These are phyloP conservation scores for Ctenicera cuprea DNA, from an alignment of 2,888 invertebrate genomes.

Conservation along the genomic window DNA sequence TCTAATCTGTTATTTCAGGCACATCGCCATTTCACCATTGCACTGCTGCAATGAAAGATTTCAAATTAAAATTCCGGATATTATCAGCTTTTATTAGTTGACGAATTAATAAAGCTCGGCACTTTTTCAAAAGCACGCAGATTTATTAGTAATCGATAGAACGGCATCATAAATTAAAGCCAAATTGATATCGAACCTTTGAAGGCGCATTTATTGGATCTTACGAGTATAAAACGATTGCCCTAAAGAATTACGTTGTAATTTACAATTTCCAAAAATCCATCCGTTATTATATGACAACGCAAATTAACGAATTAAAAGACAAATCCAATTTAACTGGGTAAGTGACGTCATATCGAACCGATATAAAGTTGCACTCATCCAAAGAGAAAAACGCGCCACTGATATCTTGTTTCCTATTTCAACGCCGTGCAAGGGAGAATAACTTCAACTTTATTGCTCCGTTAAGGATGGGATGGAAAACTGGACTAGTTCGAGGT, in stretches of 20 bases:
- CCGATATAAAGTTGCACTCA: constrained; percentile 13
- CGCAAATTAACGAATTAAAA: constrained; percentile 22
- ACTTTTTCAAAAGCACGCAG: constrained; percentile 15
- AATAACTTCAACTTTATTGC: constrained; percentile 35
- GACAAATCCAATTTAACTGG: constrained; percentile 3
- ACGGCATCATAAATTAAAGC: constrained; percentile 24
- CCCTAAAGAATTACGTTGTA: constrained; percentile 10
- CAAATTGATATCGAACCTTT: constrained; percentile 21
- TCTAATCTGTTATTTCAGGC: constrained; percentile 51
- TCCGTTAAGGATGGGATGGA: constrained; percentile 36
- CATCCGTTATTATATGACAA: not conserved
- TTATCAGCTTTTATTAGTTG: constrained; percentile 8
- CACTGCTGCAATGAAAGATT: constrained; percentile 10
- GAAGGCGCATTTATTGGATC: constrained; percentile 24
- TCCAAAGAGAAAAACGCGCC: constrained; percentile 25
- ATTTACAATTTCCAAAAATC: not conserved
- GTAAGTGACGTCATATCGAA: constrained; percentile 15
- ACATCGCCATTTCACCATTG: constrained; percentile 23
- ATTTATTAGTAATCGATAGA: constrained; percentile 24
- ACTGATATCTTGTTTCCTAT: constrained; percentile 1
- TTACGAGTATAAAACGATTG: constrained; percentile 20
- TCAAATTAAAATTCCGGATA: constrained; percentile 13
- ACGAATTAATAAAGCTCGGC: constrained; percentile 24
- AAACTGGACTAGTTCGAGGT: constrained; percentile 38
- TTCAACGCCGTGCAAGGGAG: constrained; percentile 24